Percentiles rank a stretch among this genome's conserved stretches.
Conservation (phyloP, 1,140 invertebrate genomes). For the Aphidius gifuensis region DNA sequence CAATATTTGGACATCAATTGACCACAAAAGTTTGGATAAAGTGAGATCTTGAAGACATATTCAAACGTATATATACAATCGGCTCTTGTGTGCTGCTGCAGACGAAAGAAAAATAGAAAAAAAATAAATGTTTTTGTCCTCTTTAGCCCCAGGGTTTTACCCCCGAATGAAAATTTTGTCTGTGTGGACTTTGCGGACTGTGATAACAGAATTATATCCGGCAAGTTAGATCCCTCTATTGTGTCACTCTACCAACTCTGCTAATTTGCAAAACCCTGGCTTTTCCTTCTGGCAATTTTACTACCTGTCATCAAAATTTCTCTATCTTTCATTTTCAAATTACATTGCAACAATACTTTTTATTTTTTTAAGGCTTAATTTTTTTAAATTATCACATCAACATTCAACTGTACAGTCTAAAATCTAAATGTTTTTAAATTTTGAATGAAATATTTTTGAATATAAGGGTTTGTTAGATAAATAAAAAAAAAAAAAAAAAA, state of each 20-base stretch:
- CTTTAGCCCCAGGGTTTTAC: too few relatives aligned
- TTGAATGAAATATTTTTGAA: background rate
- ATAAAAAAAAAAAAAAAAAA: slow-evolving; percentile 1
- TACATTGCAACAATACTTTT: background rate
- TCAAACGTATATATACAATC: background rate
- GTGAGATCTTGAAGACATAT: slow-evolving; percentile 20
- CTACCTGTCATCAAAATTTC: background rate
- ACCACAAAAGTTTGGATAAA: slow-evolving; percentile 24
- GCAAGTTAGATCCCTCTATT: slow-evolving; percentile 23
- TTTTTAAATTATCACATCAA: background rate
- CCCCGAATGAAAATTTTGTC: slow-evolving; percentile 33
- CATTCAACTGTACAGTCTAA: too few relatives aligned
- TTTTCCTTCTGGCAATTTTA: slow-evolving; percentile 8
- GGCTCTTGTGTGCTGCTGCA: too few relatives aligned
- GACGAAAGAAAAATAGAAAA: slow-evolving; percentile 11
- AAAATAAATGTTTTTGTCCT: background rate
- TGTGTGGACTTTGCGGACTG: slow-evolving; percentile 35
- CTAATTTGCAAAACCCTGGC: slow-evolving; percentile 36
- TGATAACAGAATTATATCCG: slow-evolving; percentile 44
- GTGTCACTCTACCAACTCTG: slow-evolving; percentile 28
- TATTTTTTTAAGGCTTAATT: background rate
- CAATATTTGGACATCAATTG: slow-evolving; percentile 47
- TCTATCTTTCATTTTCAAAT: background rate
- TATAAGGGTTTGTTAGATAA: background rate
- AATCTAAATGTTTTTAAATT: too few relatives aligned